Percentiles rank a stretch among this genome's conserved stretches.
phyloP scores from a whole-genome alignment of 2,888 invertebrate genomes.

The Meandrusa payeni region DNA sequence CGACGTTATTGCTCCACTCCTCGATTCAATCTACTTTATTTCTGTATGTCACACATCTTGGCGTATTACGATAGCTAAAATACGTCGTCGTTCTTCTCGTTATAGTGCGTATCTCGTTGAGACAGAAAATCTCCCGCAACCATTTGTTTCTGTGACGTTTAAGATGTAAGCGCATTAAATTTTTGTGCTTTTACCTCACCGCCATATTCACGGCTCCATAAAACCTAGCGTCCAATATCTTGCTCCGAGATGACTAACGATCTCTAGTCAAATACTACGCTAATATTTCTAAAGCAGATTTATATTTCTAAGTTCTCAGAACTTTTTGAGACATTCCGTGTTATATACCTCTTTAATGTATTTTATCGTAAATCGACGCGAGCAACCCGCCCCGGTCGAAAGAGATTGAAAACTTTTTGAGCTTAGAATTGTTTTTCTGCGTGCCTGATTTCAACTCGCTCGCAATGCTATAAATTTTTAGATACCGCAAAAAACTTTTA shows the following conservation, averaged over 20 bases:
- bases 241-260: constrained; percentile 55
- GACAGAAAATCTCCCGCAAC: too few species aligned
- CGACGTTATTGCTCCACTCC: constrained; percentile 63
- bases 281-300: constrained; percentile 44
- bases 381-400: constrained; percentile 25
- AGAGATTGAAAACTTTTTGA: constrained; percentile 48
- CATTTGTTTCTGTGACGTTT: constrained; percentile 58
- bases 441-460: constrained; percentile 47
- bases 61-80: constrained; percentile 53
- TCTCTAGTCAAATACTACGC: constrained; percentile 45
- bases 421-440: constrained; percentile 54
- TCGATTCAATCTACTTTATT: constrained; percentile 65
- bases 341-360: constrained; percentile 22
- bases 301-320: constrained; percentile 28
- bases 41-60: constrained; percentile 57
- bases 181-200: constrained; percentile 53
- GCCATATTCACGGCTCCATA: constrained; percentile 55
- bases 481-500: constrained; percentile 46
- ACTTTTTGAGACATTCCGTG: constrained; percentile 1
- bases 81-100: too few species aligned
- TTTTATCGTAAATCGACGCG: constrained; percentile 16
- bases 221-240: constrained; percentile 59
- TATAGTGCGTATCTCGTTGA: too few species aligned
- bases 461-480: constrained; percentile 53
- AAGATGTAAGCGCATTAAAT: constrained; percentile 59